These are phyloP conservation scores for Isotomurus palustris DNA, from an alignment of 2,888 invertebrate species.

Conservation along the genomic window DNA sequence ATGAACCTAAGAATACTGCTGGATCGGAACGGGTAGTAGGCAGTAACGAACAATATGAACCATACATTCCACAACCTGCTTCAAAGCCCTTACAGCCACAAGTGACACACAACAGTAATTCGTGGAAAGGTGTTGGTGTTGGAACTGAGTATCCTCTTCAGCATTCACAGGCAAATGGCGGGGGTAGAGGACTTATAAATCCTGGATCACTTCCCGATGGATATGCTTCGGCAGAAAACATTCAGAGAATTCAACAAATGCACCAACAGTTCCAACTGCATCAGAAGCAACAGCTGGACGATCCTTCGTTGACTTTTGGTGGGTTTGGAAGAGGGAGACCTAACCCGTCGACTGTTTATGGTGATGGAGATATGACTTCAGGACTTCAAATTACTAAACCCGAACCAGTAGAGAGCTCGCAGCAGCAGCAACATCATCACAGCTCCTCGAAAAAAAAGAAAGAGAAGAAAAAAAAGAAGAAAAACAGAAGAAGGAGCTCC, in stretches of 20 bases:
- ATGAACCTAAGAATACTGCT: not conserved
- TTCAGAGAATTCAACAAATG: constrained; percentile 16
- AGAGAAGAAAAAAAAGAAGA: constrained; percentile 41
- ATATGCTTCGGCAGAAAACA: not conserved
- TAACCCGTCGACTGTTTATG: too few species aligned
- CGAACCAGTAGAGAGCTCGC: constrained; percentile 1
- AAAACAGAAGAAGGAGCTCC: constrained; percentile 36
- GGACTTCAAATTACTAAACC: too few species aligned
- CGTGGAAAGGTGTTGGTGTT: not conserved
- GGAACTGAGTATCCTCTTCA: not conserved
- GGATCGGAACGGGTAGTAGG: not conserved
- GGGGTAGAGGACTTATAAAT: not conserved
- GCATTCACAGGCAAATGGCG: not conserved
- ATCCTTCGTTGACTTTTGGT: constrained; percentile 7
- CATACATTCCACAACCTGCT: not conserved
- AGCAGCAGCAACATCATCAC: constrained; percentile 19
- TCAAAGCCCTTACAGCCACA: not conserved
- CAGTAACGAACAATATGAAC: not conserved
- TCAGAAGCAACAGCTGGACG: not conserved
- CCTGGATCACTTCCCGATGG: not conserved
- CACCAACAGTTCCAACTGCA: constrained; percentile 8
- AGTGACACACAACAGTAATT: not conserved
- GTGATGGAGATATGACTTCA: too few species aligned
- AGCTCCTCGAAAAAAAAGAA: constrained; percentile 37
- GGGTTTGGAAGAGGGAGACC: not conserved